Base-by-base conservation (phyloP, 2,888 invertebrate genomes). In the Spodoptera littoralis region DNA sequence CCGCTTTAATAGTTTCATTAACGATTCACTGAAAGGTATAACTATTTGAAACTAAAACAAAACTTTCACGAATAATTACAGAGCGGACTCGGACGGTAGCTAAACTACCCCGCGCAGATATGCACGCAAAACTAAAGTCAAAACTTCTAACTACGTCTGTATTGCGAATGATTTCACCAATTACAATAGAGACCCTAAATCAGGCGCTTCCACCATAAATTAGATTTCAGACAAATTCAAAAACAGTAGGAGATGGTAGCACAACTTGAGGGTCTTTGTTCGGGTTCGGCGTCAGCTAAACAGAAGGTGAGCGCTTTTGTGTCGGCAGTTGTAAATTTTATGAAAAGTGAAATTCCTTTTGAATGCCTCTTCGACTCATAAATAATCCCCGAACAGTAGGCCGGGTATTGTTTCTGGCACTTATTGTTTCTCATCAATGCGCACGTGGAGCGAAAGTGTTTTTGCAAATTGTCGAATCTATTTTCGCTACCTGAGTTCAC, bases 321-420 rank as follows among this genome's bases (percentile, higher is more conserved):
- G 88, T 86, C 78, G 78, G 81, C 83, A 91, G 93, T 94, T 94
- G 94, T 93, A 94, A 94, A 94, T 94, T 94, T 93, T 92, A 91
- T 93, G 94, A 94, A 94, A 94, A 94, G 94, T 94, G 94, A 94
- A 94, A 94, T 94, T 94, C 94, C 94, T 93, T 92, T 92, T 92
- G 93, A 94, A 93, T 88, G 86, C 91, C 90, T 86, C 84, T 90
- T 90, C 88, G 88, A 82, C 86, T 90, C 92, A 94, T 94, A 94
- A 93, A 93, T 93, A 91, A 93, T 90, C 83, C 88, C 79, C 84
- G 89, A 92, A 93, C 89, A 91, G 91, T 85, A 89, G 89, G 88
- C 90, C 86, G 86, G 90, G 89, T 85, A 92, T 94, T 94, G 94
- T 94, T 91, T 93, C 90, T 88, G 89, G 86, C 87, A 90, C 90